Evolutionary conservation across 1,140 invertebrate species (phyloP), one percentile per base, ranked within the genome.

Genomic region (Hylyphantes graminicola): DNA sequence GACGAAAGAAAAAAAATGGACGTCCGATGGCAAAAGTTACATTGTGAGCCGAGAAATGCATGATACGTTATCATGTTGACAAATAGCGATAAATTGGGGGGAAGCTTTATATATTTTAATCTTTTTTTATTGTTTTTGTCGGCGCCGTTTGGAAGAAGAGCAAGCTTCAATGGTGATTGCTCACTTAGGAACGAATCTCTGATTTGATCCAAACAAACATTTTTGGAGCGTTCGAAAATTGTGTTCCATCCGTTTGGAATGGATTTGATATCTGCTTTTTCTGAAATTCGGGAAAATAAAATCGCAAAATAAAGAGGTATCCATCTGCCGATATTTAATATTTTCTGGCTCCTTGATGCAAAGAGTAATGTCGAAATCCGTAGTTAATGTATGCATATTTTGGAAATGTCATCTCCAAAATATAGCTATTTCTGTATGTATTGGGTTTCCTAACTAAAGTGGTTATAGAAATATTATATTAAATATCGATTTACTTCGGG

Each of bases 201-300:
- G 63, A 78, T 78, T 78, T 67, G 61, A 78, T 78, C 76, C n/a
- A 78, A 78, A 67, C 76, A 65, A 78, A 78, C 76, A 67, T 78
- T 78, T 78, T 67, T 64, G 21, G 51, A 78, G 50, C 61, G 7
- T 53, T 67, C 50, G 74, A 51, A 76, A 63, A 64, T 55, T 19
- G 50, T 55, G 53, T 55, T 78, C 63, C 63, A 54, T 53, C 8
- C 54, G 7, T 78, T 55, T 15, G 19, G 48, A 64, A 51, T 19
- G 61, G 10, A 70, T 80, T 21, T 68, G n/a, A 73, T 35, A 48
- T 78, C 50, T 73, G 48, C 19, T 21, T 55, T 57, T 59, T 74
- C n/a, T 57, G 72, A 57, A 13, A 13, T 74, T n/a, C 53, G 9
- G 35, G 9, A 65, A 21, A 19, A 21, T 17, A 74, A 35, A 65